phyloP scores from a whole-genome alignment of 2,888 invertebrate species.

The Eristalis intricaria region DNA sequence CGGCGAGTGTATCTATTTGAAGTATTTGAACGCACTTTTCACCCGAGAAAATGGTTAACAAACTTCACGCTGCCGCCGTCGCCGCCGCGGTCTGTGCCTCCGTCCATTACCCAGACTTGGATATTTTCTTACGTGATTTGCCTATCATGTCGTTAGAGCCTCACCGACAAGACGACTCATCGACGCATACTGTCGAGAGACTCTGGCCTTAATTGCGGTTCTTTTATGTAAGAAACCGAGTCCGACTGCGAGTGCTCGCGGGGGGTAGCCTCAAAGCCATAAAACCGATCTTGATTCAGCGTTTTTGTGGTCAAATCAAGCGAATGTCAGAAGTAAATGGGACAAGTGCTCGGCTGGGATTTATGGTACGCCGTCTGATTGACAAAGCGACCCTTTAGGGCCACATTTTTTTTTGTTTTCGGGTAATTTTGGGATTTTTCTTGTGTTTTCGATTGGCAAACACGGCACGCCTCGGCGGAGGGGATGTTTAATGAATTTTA shows the following conservation, averaged over 20 bases:
- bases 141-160: slow-evolving; percentile 20
- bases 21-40: slow-evolving; percentile 47
- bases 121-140: slow-evolving; percentile 52
- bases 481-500: slow-evolving; percentile 30
- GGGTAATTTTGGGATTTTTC: neutral
- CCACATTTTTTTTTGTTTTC: neutral
- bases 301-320: slow-evolving; percentile 29
- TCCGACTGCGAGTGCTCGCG: slow-evolving; percentile 4
- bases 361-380: neutral
- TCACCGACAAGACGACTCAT: slow-evolving; percentile 8
- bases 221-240: slow-evolving; percentile 56
- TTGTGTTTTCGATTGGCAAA: slow-evolving; percentile 8
- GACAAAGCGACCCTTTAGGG: neutral
- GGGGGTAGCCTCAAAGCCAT: slow-evolving; percentile 13
- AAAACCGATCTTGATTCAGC: slow-evolving; percentile 21
- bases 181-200: neutral
- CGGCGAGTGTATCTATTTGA: neutral
- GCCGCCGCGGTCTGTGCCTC: neutral
- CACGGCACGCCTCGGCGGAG: neutral
- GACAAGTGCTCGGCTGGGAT: slow-evolving; percentile 7
- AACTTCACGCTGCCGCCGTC: neutral
- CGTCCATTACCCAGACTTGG: neutral
- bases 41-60: slow-evolving; percentile 1
- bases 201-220: slow-evolving; percentile 37
- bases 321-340: slow-evolving; percentile 24